Evolutionary conservation across 2,888 invertebrate genomes (phyloP), one percentile per base, ranked within the genome.

Genomic region (Dugesia japonica): DNA sequence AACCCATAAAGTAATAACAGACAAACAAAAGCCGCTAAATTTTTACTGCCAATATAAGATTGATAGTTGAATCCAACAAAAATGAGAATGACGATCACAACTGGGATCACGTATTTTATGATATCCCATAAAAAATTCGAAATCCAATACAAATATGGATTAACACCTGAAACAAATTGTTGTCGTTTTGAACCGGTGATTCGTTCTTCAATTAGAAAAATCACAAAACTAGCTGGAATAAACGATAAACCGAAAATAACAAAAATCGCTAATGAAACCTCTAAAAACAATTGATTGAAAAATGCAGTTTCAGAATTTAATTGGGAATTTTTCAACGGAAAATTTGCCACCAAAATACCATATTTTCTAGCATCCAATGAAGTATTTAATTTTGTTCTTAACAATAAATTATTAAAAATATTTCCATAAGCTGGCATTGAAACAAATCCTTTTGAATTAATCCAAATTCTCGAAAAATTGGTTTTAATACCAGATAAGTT

Each of bases 361-460:
- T 56, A 56, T 31, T 31, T 31, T 31, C 7, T 4, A 31, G 13
- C 13, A 31, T 31, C 31, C 4, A 13, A 31, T 15, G 28, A 78
- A 27, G 77, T 1, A 15, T 26, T 72, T 15, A 79, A n/a, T 72
- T 82, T 79, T 73, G 81, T 80, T 20, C 86, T 80, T 73, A 86
- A 80, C 27, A 85, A 80, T 23, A 85, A 80, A 80, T 87, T 87
- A 80, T 85, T 85, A 74, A 91, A 84, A 0, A 89, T 88, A 83
- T 89, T 91, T 79, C 91, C 83, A 86, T 89, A 90, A 0, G 89
- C 86, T 0, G 91, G 89, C 82, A 90, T 86, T 0, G 92, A 87
- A 81, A 90, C 89, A 87, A 91, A 90, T 0, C 91, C 92, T 83
- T 91, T 91, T 85, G 93, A 93, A 86, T 92, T 91, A 86, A 89